Evolutionary conservation across 2,797 vertebrate genomes (phyloP).

Genomic region (Megalops cyprinoides): DNA sequence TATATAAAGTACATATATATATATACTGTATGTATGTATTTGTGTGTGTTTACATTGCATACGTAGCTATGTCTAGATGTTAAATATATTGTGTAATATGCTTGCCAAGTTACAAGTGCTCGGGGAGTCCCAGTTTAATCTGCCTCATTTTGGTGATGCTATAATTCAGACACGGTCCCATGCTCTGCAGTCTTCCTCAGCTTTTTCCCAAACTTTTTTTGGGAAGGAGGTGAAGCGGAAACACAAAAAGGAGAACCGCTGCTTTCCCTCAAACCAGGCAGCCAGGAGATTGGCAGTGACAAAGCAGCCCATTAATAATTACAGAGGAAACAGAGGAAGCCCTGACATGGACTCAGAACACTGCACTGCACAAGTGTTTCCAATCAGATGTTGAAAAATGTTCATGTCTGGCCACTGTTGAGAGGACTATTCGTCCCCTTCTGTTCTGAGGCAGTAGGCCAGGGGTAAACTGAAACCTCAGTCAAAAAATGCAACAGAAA

Average conservation of each 20-base stretch:
- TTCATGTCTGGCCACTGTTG: slow-evolving; percentile 40
- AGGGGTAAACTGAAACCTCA: slow-evolving; percentile 32
- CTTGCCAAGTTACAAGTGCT: slow-evolving; percentile 64
- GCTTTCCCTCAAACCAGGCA: slow-evolving; percentile 48
- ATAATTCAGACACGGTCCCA: slow-evolving; percentile 53
- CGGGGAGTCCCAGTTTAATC: slow-evolving; percentile 66
- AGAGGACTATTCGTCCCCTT: slow-evolving; percentile 38
- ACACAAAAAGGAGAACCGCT: slow-evolving; percentile 45
- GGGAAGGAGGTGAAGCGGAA: slow-evolving; percentile 31
- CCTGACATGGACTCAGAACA: slow-evolving; percentile 40
- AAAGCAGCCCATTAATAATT: slow-evolving; percentile 43
- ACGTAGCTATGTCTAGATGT: background rate
- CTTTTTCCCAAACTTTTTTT: slow-evolving; percentile 52
- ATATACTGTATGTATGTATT: no score
- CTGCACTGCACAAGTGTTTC: slow-evolving; percentile 34
- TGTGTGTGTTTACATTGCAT: no score
- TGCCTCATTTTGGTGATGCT: slow-evolving; percentile 57
- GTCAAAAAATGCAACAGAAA: slow-evolving; percentile 34
- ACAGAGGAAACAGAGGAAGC: slow-evolving; percentile 45
- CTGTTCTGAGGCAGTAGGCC: slow-evolving; percentile 26
- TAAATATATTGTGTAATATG: slow-evolving; percentile 40
- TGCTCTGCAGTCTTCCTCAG: slow-evolving; percentile 45
- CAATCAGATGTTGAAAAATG: slow-evolving; percentile 53
- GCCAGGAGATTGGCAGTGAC: slow-evolving; percentile 49
- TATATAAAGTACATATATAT: no score